Evolutionary conservation across 2,797 vertebrate genomes (phyloP), one percentile per base, ranked within the genome.

Genomic region (Acipenser transmontanus): DNA sequence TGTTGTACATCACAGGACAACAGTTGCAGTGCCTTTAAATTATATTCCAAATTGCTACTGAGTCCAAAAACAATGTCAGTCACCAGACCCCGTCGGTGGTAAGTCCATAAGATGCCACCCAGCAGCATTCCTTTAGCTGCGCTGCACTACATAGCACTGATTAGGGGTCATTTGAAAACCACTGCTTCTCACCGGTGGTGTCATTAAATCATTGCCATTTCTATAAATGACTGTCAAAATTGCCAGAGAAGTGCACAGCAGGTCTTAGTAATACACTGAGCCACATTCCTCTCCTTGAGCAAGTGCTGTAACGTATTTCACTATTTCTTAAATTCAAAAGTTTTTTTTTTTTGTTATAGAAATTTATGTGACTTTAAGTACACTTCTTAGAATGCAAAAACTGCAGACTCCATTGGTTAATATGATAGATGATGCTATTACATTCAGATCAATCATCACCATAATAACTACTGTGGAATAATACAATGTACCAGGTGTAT

Each of bases 31-130:
- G 52, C 5, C 8, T 8, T 54, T 54, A 54, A 54, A 9, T 54
- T 54, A 9, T n/a, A 54, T 54, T 54, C 7, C 52, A 54, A 34
- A 34, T 34, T 34, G 34, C 4, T 34, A 34, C 34, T 34, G 4
- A 34, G 34, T 34, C 34, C 14, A 48, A 63, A 70, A 66, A 62
- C 61, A 66, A 60, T 49, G 60, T 48, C 59, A 52, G 49, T 49
- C 20, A 49, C n/a, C 11, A 50, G 3, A 56, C 50, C 17, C 62
- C 20, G 54, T 11, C 20, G 67, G 56, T 47, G 67, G 11, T 64
- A 64, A 69, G 64, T 50, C 14, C 63, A 17, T 57, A 49, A 59
- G 63, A 17, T 49, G 12, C 63, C 17, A 17, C 8, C 63, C 50
- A 51, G 50, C 63, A 52, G 63, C 11, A 20, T 65, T 65, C 50